phyloP scores from a whole-genome alignment of 2,797 vertebrate species.

The Clarias fuscus region DNA sequence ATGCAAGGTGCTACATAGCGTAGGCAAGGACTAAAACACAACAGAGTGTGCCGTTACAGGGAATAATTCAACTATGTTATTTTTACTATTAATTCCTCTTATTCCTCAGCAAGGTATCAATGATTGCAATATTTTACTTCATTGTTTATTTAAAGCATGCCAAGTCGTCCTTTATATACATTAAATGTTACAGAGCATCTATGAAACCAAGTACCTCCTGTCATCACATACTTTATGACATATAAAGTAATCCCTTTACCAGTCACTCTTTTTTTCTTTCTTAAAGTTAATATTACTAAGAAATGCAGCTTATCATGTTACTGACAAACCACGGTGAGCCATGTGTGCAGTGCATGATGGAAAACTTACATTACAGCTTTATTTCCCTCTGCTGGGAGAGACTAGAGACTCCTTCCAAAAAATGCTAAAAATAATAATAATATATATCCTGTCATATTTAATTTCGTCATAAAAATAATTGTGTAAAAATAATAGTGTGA shows the following conservation, averaged over 20 bases:
- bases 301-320: not conserved
- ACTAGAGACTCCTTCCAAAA: not conserved
- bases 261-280: not conserved
- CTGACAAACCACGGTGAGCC: not conserved
- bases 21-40: slow-evolving; percentile 16
- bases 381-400: not conserved
- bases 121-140: not conserved
- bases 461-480: not conserved
- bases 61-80: not conserved
- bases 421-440: not conserved
- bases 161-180: not conserved
- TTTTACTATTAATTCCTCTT: not conserved
- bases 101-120: not conserved
- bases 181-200: not conserved
- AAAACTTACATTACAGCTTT: not conserved
- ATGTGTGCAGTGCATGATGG: not conserved
- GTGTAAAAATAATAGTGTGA: too few species aligned
- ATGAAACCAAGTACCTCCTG: not conserved
- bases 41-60: not conserved
- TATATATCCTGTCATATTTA: not conserved
- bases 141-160: not conserved
- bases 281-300: not conserved
- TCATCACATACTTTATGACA: not conserved
- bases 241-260: not conserved
- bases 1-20: not conserved